phyloP scores from a whole-genome alignment of 2,797 vertebrate genomes.

The Dendrocincla tyrannina region DNA sequence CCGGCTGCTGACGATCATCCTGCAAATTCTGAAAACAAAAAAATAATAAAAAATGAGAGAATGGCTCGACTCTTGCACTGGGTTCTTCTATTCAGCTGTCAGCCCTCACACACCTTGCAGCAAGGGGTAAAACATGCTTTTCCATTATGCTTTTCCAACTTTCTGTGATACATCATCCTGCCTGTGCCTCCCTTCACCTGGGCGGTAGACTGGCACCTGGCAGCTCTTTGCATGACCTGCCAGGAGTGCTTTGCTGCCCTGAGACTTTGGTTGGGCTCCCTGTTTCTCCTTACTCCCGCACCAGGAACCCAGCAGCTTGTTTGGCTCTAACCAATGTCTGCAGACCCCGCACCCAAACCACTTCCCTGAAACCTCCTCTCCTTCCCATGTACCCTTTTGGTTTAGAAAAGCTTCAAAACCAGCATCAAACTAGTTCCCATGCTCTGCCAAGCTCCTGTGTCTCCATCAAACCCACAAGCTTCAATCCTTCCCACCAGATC shows the following conservation, averaged over 20 bases:
- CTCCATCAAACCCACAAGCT: not conserved
- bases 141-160: not conserved
- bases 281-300: not conserved
- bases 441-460: not conserved
- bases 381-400: not conserved
- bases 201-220: not conserved
- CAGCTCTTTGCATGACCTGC: not conserved
- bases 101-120: not conserved
- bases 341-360: not conserved
- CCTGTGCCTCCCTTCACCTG: rapidly evolving
- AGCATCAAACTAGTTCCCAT: not conserved
- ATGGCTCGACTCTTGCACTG: not conserved
- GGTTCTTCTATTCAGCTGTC: not conserved
- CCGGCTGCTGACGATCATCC: conserved; percentile 72
- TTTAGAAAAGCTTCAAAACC: not conserved
- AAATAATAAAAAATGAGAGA: not conserved
- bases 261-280: not conserved
- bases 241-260: not conserved
- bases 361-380: not conserved
- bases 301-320: not conserved
- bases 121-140: not conserved
- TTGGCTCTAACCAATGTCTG: not conserved
- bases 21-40: conserved; percentile 73
- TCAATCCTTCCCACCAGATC: not conserved
- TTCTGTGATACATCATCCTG: not conserved